phyloP scores from a whole-genome alignment of 2,797 vertebrate genomes.

The Myripristis murdjan region DNA sequence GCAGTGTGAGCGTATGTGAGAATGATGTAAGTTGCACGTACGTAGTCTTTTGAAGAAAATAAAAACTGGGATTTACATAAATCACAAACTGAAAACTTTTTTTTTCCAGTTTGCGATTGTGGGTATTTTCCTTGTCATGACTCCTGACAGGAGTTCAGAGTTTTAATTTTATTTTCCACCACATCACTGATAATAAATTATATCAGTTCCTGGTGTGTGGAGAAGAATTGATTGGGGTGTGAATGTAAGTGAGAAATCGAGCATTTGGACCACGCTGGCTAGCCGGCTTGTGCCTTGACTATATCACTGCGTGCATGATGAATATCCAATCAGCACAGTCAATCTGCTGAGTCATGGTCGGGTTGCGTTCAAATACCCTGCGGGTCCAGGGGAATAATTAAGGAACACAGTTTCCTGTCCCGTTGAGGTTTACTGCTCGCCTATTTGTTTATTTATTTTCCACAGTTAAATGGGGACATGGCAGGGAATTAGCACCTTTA shows the following conservation, averaged over 20 bases:
- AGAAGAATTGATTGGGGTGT: slow-evolving; percentile 27
- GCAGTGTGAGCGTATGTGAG: too few relatives aligned
- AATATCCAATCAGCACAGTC: slow-evolving; percentile 84
- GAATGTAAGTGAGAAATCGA: slow-evolving; percentile 44
- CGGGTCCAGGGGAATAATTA: slow-evolving; percentile 79
- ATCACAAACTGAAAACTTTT: too few relatives aligned
- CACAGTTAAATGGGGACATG: slow-evolving; percentile 56
- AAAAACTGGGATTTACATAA: too few relatives aligned
- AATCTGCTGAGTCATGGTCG: slow-evolving; percentile 86
- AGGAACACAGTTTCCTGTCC: slow-evolving; percentile 66
- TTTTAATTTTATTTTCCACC: slow-evolving; percentile 12
- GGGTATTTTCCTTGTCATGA: too few relatives aligned
- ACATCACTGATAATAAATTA: slow-evolving; percentile 14
- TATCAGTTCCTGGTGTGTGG: slow-evolving; percentile 13
- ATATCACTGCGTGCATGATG: slow-evolving; percentile 71
- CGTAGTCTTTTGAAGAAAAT: too few relatives aligned
- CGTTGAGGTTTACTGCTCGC: slow-evolving; percentile 62
- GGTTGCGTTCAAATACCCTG: slow-evolving; percentile 82
- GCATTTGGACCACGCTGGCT: slow-evolving; percentile 47
- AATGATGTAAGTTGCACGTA: too few relatives aligned
- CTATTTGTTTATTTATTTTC: slow-evolving; percentile 76
- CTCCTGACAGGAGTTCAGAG: neutral
- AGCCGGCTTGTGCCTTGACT: slow-evolving; percentile 57
- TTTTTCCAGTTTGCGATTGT: too few relatives aligned
- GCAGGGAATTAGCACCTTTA: slow-evolving; percentile 42